Percentiles rank a stretch among this genome's conserved stretches.
Evolutionary conservation across 2,888 invertebrate genomes (phyloP).

Genomic region (Drosophila nr. medialis): DNA sequence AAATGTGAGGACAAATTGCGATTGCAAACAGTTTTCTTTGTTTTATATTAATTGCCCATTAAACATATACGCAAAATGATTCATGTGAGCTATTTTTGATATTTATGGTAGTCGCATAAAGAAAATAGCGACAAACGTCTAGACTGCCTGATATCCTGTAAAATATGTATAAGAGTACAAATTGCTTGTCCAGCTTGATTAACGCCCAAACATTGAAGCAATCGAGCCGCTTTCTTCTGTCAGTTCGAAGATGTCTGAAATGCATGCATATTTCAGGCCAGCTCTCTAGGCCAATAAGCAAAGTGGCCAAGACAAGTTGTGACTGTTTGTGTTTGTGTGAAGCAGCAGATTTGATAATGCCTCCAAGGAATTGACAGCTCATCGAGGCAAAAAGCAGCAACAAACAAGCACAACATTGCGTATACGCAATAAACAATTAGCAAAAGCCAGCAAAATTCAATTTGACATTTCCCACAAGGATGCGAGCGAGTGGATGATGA

Average conservation of each 20-base stretch:
- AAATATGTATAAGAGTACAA: background rate
- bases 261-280: constrained; percentile 49
- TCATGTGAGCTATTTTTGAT: constrained; percentile 46
- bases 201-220: constrained; percentile 2
- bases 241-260: constrained; percentile 36
- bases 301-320: constrained; percentile 56
- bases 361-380: constrained; percentile 59
- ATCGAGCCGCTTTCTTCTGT: background rate
- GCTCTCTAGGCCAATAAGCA: constrained; percentile 66
- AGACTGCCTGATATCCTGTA: background rate
- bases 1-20: constrained; percentile 5
- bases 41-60: constrained; percentile 62
- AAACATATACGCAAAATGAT: constrained; percentile 66
- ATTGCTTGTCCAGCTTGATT: constrained; percentile 4
- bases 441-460: constrained; percentile 48
- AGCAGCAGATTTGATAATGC: constrained; percentile 15
- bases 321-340: no score
- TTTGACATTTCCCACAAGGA: constrained; percentile 45
- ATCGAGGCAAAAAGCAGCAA: constrained; percentile 38
- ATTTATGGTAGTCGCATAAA: constrained; percentile 41
- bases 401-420: constrained; percentile 42
- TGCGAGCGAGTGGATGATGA: constrained; percentile 3
- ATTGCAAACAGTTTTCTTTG: constrained; percentile 3
- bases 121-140: background rate
- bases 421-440: constrained; percentile 76